A percentile compares a stretch with the other conserved stretches of the same genome.
These are phyloP conservation scores for Hemitrygon akajei DNA, from an alignment of 2,797 vertebrate species.

Conservation along the genomic window DNA sequence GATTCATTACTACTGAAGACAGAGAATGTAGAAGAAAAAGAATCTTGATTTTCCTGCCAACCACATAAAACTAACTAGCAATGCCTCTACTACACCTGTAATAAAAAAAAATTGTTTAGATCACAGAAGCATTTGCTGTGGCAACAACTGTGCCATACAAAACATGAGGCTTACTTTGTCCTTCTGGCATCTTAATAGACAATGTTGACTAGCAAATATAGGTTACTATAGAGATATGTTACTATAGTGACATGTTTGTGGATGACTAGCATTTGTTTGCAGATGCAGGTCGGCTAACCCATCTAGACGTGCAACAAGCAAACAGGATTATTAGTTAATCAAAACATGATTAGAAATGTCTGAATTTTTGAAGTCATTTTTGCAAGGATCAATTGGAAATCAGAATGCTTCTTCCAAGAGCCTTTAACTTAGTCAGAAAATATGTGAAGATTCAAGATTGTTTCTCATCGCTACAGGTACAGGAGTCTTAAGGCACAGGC, in stretches of 20 bases:
- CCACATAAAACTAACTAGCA: neutral
- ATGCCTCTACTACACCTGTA: neutral
- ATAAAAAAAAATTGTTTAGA: neutral
- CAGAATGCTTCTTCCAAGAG: neutral
- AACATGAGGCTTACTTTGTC: neutral
- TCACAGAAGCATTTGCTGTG: neutral
- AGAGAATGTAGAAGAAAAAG: neutral
- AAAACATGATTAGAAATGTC: neutral
- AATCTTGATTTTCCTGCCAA: neutral
- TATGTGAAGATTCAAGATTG: neutral
- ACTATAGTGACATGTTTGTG: neutral
- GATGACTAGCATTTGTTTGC: neutral
- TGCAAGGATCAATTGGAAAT: neutral
- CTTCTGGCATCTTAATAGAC: neutral
- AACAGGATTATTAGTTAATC: neutral
- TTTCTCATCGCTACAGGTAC: too few species aligned
- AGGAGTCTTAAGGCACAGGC: too few species aligned
- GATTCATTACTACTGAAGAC: neutral
- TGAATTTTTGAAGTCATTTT: neutral
- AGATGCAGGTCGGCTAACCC: neutral
- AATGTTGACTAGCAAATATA: conserved; percentile 4
- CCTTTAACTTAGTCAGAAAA: neutral
- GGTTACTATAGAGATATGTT: conserved; percentile 21
- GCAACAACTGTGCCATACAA: neutral
- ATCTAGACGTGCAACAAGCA: neutral